Evolutionary conservation across 2,888 invertebrate species (phyloP), one percentile per base, ranked within the genome.

Genomic region (Mystacides longicornis): DNA sequence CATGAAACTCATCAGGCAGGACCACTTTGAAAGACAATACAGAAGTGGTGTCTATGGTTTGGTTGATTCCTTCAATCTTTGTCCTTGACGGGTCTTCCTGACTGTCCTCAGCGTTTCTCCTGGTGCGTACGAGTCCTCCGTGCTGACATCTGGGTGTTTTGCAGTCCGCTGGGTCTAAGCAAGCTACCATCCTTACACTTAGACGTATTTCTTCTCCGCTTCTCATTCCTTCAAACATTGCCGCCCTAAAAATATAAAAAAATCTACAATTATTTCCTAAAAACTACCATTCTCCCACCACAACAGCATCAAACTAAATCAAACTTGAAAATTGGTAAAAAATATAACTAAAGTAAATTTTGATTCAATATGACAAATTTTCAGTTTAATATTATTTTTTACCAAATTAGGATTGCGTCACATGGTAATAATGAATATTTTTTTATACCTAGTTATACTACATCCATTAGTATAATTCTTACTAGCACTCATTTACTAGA

Each of bases 161-260:
- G 62, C 82, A 82, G 62, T 82, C 82, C 1, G 67, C 68, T 1
- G 71, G 66, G 54, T 79, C 76, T 43, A 81, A 58, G 59, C 82
- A 82, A 1, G 77, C 82, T 1, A 74, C 69, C 58, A 81, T 72
- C 57, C 74, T 73, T 58, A 81, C 76, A 45, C 74, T 77, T 60
- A 82, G 67, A 1, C 79, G 66, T 67, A 82, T 72, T 62, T 79
- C 77, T 54, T 82, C 81, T 1, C 78, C 79, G 61, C 76, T 78
- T 19, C 68, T 70, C 73, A 81, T 79, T 14, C 78, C 80, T 57
- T 81, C 78, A 63, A 82, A 82, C 71, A 81, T 74, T 43, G 81
- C 77, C 1, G 81, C 80, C 50, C 78, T 72, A 60, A 79, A n/a
- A 37, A 37, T 14, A 14, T n/a, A 37, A 14, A 3, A 37, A 37